phyloP scores from a whole-genome alignment of 1,140 invertebrate species.

The Ostrea edulis region DNA sequence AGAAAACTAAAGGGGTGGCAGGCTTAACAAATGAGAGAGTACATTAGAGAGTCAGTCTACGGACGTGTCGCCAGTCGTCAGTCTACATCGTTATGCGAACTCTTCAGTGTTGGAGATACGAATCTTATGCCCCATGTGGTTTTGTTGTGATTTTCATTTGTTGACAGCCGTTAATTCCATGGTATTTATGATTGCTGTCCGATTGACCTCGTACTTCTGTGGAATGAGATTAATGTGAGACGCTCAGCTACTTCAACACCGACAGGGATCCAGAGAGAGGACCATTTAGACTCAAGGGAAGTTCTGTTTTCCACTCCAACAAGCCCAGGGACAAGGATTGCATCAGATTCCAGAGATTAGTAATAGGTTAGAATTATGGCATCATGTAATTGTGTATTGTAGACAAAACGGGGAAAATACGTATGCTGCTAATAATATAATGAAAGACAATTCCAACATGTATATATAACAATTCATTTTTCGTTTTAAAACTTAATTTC shows the following conservation, averaged over 20 bases:
- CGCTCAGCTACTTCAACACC: too few species aligned
- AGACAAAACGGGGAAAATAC: too few species aligned
- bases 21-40: too few species aligned
- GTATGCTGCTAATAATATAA: too few species aligned
- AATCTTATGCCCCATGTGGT: neutral
- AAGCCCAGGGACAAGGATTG: neutral
- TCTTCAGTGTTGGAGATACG: neutral
- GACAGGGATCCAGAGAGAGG: too few species aligned
- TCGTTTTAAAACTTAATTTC: too few species aligned
- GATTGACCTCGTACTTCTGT: neutral
- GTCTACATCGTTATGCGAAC: neutral
- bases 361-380: neutral
- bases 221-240: neutral
- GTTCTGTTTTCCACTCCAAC: neutral
- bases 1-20: too few species aligned
- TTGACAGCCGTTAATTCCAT: neutral
- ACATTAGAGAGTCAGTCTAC: neutral
- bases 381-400: too few species aligned
- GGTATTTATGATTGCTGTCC: neutral
- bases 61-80: neutral
- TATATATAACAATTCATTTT: too few species aligned
- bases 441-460: too few species aligned
- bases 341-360: neutral
- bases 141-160: conserved; percentile 18
- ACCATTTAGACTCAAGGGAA: neutral